Base-by-base conservation (phyloP, 1,140 invertebrate species). In the Cepaea nemoralis region DNA sequence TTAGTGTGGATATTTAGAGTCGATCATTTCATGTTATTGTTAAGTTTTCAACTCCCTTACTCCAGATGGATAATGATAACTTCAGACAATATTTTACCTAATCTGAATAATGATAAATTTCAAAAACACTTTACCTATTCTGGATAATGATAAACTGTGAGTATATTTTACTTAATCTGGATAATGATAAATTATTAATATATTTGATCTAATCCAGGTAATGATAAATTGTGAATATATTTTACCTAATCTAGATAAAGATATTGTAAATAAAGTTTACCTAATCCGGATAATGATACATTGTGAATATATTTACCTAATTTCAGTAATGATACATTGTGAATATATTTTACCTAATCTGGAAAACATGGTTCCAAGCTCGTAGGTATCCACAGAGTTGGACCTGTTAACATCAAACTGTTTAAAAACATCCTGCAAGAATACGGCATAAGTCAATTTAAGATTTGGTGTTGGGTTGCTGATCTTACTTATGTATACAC, bases 331-430 rank as follows among this genome's bases (percentile, higher is more conserved):
- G 50, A 55, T 55, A 24, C 6, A 45, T 31, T 3, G 37, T 33
- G 63, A 16, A 67, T 16, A 16, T 22, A 42, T 35, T 82, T 78
- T 83, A 89, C 88, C 88, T 73, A 89, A 66, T 40, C 80, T 84
- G 63, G 66, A 71, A 79, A 88, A 88, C 69, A 88, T 80, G 75
- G 82, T 74, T 22, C 79, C 75, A 24, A 89, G 76, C 80, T 89
- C 88, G 80, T 83, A 87, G 19, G 84, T 86, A 48, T 88, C 86
- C 33, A 89, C 83, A 8, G 63, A 82, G 19, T 80, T 81, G 16
- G 84, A 81, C 33, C 67, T 79, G 71, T 89, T 87, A 16, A 55
- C 77, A 77, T 89, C 88, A 80, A 86, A 89, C 70, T 86, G 86
- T 24, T 85, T 69, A 67, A 89, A 89, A 14, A 87, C 84, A 24